Base-by-base conservation (phyloP, 2,113 vertebrate species). In the Ceyx cyanopectus region DNA sequence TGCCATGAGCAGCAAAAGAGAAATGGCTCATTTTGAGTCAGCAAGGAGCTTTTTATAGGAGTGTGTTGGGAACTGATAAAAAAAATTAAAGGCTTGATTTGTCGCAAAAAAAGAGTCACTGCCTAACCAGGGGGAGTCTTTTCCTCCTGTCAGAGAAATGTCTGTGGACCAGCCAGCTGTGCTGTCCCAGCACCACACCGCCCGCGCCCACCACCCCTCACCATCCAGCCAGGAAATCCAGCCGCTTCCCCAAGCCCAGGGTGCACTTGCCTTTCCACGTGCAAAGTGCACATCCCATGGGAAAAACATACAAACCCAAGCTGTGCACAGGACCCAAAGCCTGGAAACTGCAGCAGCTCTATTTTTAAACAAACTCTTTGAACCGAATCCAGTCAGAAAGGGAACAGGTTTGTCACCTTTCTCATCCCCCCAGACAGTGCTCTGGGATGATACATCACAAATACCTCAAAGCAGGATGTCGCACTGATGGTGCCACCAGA, bases 331-430 rank as follows among this genome's bases (percentile, higher is more conserved):
- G 61, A 87, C 91, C 58, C 0, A 3, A 18, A 26, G 75, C 22
- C 43, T 63, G 82, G 53, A 83, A 93, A 85, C 14, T 23, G 37
- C 14, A 0, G 56, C 77, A 62, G 67, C 24, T 80, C 85, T 75
- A 66, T 34, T 84, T 66, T 85, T 77, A 94, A 93, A 54, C 6
- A 50, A 69, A 85, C 22, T 85, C 85, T 88, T 60, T 66, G 89
- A 87, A 94, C 24, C 1, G 1, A 75, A 40, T 45, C 85, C 88
- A 45, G 1, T 0, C 2, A 18, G 65, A 81, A 93, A 72, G 40
- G 56, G 57, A 83, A 51, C 14, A 5, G 30, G 7, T 66, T 65
- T 50, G 66, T 65, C 62, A 56, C 34, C 76, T 26, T 53, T n/a
- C 56, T 24, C 37, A 29, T 11, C 46, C 79, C 37, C 63, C 22